A percentile compares a stretch with the other conserved stretches of the same genome.
Evolutionary conservation across 2,797 vertebrate species (phyloP).

Genomic region (Morus bassanus): DNA sequence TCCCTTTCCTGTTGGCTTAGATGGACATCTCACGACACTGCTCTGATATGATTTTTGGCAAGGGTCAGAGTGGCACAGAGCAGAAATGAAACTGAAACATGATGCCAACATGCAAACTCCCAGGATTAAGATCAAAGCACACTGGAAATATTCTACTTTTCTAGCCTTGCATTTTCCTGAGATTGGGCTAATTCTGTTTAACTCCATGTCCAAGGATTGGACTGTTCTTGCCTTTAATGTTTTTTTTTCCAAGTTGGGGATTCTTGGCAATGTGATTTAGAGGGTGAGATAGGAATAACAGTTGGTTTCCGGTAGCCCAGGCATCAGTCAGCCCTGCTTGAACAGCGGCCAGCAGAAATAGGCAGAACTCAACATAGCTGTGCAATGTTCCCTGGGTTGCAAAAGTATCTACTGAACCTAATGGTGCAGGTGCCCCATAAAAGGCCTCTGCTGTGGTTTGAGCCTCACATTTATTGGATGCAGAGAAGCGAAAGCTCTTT

Average conservation of each 20-base stretch:
- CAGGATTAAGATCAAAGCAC: not conserved
- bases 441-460: not conserved
- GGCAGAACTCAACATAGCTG: not conserved
- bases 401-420: not conserved
- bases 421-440: not conserved
- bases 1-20: not conserved
- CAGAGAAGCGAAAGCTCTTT: not conserved
- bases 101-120: not conserved
- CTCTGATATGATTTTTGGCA: not conserved
- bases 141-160: not conserved
- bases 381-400: not conserved
- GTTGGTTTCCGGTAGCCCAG: constrained; percentile 26
- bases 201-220: not conserved
- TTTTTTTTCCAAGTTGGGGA: not conserved
- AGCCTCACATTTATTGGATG: not conserved
- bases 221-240: not conserved
- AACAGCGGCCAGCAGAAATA: not conserved
- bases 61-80: not conserved
- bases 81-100: not conserved
- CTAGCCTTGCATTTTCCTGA: not conserved
- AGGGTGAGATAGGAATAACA: constrained; percentile 1
- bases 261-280: not conserved
- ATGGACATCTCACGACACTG: not conserved
- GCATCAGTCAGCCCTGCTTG: not conserved
- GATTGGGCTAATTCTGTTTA: not conserved